phyloP scores from a whole-genome alignment of 1,140 invertebrate species.

The Pseudomyrmex dendroicus region DNA sequence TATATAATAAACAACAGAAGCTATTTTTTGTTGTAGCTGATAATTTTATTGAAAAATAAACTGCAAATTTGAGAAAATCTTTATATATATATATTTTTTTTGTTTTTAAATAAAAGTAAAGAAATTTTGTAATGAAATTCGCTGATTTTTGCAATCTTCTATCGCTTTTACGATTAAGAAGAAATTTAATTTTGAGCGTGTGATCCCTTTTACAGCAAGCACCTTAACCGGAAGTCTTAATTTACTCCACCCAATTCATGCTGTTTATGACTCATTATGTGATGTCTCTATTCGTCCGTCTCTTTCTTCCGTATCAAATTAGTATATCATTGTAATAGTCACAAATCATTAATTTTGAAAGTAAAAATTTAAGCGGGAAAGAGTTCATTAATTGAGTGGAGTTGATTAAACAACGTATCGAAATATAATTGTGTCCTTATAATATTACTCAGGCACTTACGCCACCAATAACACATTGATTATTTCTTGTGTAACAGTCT shows the following conservation, averaged over 20 bases:
- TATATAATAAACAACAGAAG: neutral
- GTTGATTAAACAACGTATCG: conserved; percentile 13
- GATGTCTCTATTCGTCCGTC: neutral
- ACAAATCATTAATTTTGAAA: neutral
- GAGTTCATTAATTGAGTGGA: conserved; percentile 37
- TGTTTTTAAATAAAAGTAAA: neutral
- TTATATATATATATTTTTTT: neutral
- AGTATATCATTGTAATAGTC: neutral
- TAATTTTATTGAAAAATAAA: neutral
- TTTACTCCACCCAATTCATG: conserved; percentile 49
- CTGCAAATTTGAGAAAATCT: neutral
- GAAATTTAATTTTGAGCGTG: conserved; percentile 22
- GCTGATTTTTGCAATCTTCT: neutral
- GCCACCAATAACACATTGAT: conserved; percentile 22
- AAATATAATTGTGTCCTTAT: conserved; percentile 49
- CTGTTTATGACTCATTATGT: conserved; percentile 17
- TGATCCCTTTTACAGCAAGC: conserved; percentile 49
- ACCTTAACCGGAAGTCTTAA: conserved; percentile 59
- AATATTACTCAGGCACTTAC: conserved; percentile 15
- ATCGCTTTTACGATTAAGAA: neutral
- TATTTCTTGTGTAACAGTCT: conserved; percentile 42
- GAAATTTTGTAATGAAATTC: neutral
- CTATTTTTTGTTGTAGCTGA: neutral
- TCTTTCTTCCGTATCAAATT: neutral
- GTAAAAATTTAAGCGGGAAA: neutral